A percentile compares a stretch with the other conserved stretches of the same genome.
phyloP scores from a whole-genome alignment of 2,113 vertebrate species.

The Guaruba guarouba region DNA sequence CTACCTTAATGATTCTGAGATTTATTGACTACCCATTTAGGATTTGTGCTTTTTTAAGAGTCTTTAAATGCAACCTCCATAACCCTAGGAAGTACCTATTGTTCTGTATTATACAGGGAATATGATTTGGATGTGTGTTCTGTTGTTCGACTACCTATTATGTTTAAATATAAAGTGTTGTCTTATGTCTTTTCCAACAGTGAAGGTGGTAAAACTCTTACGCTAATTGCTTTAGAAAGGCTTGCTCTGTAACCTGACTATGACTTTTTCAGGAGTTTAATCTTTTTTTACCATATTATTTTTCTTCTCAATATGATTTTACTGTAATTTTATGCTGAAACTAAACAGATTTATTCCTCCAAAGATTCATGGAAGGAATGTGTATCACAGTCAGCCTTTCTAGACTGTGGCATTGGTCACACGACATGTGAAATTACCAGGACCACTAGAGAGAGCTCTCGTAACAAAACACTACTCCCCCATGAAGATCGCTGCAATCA shows the following conservation, averaged over 20 bases:
- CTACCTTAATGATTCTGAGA: not conserved
- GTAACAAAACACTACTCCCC: slow-evolving; percentile 12
- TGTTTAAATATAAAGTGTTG: not conserved
- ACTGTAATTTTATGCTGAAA: not conserved
- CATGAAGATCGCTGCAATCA: not conserved
- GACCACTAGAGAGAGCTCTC: slow-evolving; percentile 54
- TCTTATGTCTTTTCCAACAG: not conserved
- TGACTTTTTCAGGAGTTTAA: not conserved
- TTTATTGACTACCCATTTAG: not conserved
- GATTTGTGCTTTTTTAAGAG: not conserved
- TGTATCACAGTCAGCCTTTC: not conserved
- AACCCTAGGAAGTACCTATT: not conserved
- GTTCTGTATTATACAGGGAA: not conserved
- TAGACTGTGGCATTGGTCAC: not conserved
- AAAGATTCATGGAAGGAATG: not conserved
- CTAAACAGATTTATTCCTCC: not conserved
- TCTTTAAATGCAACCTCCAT: not conserved
- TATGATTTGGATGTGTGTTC: not conserved
- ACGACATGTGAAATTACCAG: not conserved
- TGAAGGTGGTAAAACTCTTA: not conserved
- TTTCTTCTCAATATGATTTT: not conserved
- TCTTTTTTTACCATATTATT: not conserved
- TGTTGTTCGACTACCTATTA: not conserved
- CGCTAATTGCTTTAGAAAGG: not conserved
- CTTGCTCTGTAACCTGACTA: not conserved